Percentiles rank a stretch among this genome's conserved stretches.
These are phyloP conservation scores for Geodia barretti DNA, from an alignment of 37 sponge, comb jelly and placozoan species.

Conservation along the genomic window DNA sequence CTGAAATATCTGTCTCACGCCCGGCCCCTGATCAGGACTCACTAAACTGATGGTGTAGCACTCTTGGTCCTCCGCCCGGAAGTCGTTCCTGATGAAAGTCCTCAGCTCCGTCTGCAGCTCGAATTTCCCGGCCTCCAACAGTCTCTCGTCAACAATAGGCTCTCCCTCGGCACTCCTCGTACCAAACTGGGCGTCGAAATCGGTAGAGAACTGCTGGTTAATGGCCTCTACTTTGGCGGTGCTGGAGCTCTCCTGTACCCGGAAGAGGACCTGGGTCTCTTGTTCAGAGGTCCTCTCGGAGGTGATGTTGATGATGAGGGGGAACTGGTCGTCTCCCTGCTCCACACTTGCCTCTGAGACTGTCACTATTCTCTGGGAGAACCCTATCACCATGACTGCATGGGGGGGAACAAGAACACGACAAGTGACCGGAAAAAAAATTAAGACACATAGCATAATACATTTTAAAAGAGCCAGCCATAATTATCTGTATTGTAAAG, in stretches of 20 bases:
- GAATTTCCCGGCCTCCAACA: background rate
- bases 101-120: background rate
- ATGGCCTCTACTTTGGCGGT: background rate
- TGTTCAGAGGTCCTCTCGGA: background rate
- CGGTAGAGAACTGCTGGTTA: background rate
- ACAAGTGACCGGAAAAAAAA: too few species aligned
- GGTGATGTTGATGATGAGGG: background rate
- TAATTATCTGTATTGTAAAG: too few species aligned
- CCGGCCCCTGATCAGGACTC: background rate
- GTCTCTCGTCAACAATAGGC: background rate
- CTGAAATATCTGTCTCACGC: too few species aligned
- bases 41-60: background rate
- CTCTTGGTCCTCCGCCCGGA: background rate
- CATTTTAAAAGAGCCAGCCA: too few species aligned
- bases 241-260: background rate
- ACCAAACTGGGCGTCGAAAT: background rate
- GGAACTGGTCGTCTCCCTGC: too few species aligned
- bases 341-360: background rate
- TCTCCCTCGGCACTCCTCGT: background rate
- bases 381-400: background rate
- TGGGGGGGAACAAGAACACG: too few species aligned
- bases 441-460: too few species aligned
- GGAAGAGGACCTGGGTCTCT: background rate
- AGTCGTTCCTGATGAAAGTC: background rate
- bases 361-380: background rate